Evolutionary conservation across 2,888 invertebrate genomes (phyloP).

Genomic region (Stomorhina lunata): DNA sequence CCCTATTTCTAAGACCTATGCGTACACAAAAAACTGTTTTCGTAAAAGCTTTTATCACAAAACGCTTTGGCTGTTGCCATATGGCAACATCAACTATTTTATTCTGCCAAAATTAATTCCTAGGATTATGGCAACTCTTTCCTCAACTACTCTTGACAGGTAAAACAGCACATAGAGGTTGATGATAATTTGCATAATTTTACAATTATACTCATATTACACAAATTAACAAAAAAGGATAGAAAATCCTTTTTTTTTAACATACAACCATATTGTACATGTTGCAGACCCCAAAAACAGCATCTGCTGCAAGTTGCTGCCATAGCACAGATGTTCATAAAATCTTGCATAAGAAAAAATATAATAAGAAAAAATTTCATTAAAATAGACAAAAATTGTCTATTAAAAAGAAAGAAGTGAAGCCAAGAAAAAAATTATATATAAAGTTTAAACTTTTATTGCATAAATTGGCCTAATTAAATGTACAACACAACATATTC

Average conservation of each 20-base stretch:
- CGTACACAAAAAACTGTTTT: too few species aligned
- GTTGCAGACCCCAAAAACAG: not conserved
- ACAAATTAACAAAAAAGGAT: conserved; percentile 14
- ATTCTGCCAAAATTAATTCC: too few species aligned
- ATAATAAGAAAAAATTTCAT: conserved; percentile 38
- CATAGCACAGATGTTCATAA: not conserved
- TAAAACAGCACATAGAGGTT: conserved; percentile 50
- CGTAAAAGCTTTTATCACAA: too few species aligned
- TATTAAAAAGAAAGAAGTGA: conserved; percentile 21
- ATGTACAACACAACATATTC: conserved; percentile 56
- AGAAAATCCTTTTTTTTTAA: conserved; percentile 6
- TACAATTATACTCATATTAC: conserved; percentile 67
- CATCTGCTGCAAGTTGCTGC: conserved; percentile 7
- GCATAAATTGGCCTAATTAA: conserved; percentile 65
- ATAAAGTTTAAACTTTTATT: conserved; percentile 58
- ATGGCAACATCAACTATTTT: too few species aligned
- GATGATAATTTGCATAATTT: conserved; percentile 69
- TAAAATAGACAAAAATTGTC: conserved; percentile 60
- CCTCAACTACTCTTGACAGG: conserved; percentile 3
- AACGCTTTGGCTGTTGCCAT: too few species aligned
- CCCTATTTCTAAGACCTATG: too few species aligned
- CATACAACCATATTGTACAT: conserved; percentile 13
- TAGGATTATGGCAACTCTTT: conserved; percentile 27
- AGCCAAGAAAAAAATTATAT: not conserved
- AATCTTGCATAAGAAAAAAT: not conserved